phyloP scores from a whole-genome alignment of 2,888 invertebrate genomes.

The Monoplex corrugatus region DNA sequence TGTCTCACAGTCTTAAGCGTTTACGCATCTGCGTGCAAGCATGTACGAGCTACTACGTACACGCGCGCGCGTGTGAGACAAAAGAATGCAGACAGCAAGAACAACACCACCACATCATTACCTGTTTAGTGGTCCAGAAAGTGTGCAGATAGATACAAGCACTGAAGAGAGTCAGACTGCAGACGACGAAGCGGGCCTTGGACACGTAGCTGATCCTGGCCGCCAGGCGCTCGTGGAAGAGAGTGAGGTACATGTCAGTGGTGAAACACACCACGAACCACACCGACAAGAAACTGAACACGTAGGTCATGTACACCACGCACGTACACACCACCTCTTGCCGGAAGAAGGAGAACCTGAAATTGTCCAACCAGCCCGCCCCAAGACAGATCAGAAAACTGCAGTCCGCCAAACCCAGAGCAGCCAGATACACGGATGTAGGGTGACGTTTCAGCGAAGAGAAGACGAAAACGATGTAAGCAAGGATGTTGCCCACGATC shows the following conservation, averaged over 20 bases:
- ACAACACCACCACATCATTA: background rate
- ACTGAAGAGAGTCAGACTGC: conserved; percentile 57
- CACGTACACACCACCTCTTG: conserved; percentile 67
- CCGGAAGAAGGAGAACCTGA: conserved; percentile 60
- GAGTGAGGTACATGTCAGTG: conserved; percentile 67
- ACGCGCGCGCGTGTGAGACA: too few relatives aligned
- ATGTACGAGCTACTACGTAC: too few relatives aligned
- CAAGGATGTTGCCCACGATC: conserved; percentile 67
- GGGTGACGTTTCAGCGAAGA: conserved; percentile 66
- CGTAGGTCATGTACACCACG: conserved; percentile 67
- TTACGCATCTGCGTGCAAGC: too few relatives aligned
- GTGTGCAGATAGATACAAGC: conserved; percentile 63
- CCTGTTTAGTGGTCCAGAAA: conserved; percentile 65
- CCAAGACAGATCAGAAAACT: conserved; percentile 67
- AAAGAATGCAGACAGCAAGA: too few relatives aligned
- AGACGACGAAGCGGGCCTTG: conserved; percentile 61
- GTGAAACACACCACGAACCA: conserved; percentile 73
- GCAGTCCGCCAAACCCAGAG: conserved; percentile 66
- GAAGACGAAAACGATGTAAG: conserved; percentile 67
- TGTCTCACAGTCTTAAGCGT: too few relatives aligned
- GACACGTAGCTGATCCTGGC: conserved; percentile 37
- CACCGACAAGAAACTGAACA: conserved; percentile 71
- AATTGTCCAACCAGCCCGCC: conserved; percentile 67
- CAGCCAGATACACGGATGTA: conserved; percentile 69
- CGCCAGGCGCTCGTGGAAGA: conserved; percentile 62